Base-by-base conservation (phyloP, 2,888 invertebrate genomes). In the Luffia ferchaultella region DNA sequence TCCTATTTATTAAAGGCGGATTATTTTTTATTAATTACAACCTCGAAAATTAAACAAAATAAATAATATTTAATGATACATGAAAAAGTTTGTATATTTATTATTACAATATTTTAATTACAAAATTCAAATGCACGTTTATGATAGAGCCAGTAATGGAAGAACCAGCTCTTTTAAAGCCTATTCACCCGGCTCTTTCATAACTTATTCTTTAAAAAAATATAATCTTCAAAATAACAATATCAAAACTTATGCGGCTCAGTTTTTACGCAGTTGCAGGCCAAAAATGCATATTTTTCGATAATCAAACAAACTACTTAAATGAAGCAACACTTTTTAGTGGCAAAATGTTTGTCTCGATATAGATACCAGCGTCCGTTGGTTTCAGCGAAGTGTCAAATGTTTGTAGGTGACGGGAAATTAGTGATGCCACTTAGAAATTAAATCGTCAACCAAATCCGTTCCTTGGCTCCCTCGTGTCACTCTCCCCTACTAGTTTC, bases 351-450 rank as follows among this genome's bases (percentile, higher is more conserved):
- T 52, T 52, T 50, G 42, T 44, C 43, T 20, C 30, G 30, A 30
- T 30, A 12, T n/a, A n/a, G n/a, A n/a, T 30, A 30, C 12, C 30
- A 12, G 30, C 30, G 30, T 3, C 30, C 30, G 30, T 30, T 30
- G 30, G 30, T 30, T 3, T 30, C 30, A 12, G 30, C 30, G 30
- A 30, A 30, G 5, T 30, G 30, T 30, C 30, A 30, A 30, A 30
- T 30, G 30, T 30, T 30, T 44, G 52, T 49, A 43, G 49, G 50
- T 53, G 45, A 45, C 46, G 45, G 52, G 51, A 43, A 53, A 53
- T 52, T 52, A 53, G 48, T 53, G 53, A 43, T 53, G 51, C 51
- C 49, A 52, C 45, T 49, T 52, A 53, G 53, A 53, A 49, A 48
- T 42, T 49, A 53, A 53, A 53, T 53, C 18, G 18, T 46, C 45